These are phyloP conservation scores for Eretmochelys imbricata DNA, from an alignment of 2,113 vertebrate species.

Conservation along the genomic window DNA sequence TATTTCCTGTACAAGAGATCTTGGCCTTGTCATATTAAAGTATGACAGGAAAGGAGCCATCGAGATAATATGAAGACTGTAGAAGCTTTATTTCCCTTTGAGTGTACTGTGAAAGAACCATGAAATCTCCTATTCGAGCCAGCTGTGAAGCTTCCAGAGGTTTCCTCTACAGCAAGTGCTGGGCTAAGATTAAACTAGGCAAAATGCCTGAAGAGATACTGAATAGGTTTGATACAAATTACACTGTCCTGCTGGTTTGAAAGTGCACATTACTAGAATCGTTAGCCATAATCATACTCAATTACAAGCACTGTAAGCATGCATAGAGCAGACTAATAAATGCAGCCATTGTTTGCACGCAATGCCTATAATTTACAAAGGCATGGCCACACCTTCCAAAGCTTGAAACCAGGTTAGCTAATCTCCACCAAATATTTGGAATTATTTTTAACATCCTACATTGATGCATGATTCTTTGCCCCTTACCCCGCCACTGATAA, in stretches of 20 bases:
- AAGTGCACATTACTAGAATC: slow-evolving; percentile 87
- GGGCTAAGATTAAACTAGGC: slow-evolving; percentile 73
- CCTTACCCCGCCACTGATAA: background rate
- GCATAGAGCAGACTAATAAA: slow-evolving; percentile 70
- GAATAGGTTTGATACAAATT: slow-evolving; percentile 90
- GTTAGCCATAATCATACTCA: slow-evolving; percentile 89
- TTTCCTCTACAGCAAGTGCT: slow-evolving; percentile 62
- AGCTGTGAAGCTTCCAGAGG: slow-evolving; percentile 70
- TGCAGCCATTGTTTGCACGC: slow-evolving; percentile 66
- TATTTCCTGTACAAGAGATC: slow-evolving; percentile 10
- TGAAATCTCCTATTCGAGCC: slow-evolving; percentile 60
- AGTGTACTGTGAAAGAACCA: slow-evolving; percentile 21
- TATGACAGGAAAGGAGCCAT: slow-evolving; percentile 3
- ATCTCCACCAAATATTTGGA: slow-evolving; percentile 2
- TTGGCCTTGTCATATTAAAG: slow-evolving; percentile 46
- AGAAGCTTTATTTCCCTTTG: slow-evolving; percentile 52
- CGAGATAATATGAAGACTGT: slow-evolving; percentile 32
- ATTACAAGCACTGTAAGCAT: slow-evolving; percentile 80
- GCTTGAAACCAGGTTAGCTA: background rate
- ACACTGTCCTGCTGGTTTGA: slow-evolving; percentile 84
- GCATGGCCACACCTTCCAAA: slow-evolving; percentile 25
- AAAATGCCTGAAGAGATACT: slow-evolving; percentile 83
- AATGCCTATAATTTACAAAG: slow-evolving; percentile 61
- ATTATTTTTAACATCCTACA: slow-evolving; percentile 56
- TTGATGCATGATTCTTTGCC: background rate